Evolutionary conservation across 2,888 invertebrate genomes (phyloP), one percentile per base, ranked within the genome.

Genomic region (Stenoptilia bipunctidactyla): DNA sequence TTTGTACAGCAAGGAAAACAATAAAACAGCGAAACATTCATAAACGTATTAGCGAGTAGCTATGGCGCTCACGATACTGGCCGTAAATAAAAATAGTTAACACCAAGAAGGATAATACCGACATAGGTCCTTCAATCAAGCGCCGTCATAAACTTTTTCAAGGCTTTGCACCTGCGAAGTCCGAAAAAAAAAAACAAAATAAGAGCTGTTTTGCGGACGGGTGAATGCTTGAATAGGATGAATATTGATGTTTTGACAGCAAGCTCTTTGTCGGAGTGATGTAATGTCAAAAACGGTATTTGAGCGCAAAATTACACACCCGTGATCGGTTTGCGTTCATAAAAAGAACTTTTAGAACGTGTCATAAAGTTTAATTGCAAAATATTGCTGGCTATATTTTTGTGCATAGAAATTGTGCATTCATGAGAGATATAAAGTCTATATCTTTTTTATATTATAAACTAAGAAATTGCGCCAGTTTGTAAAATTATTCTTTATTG

Each of bases 221-320:
- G 51, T 49, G 30, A 30, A 20, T 8, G 20, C 20, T 20, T 20
- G 6, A 30, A 30, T 30, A 30, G 30, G 30, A 9, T 51, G 59
- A 61, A 62, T 56, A 57, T 56, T 53, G 42, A 52, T 80, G 69
- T 80, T 80, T 80, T 80, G 80, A 80, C 82, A 79, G 73, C 73
- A 76, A 72, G 13, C 14, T 14, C 14, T 34, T 14, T 14, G 34
- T 30, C 12, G 12, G 9, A 8, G 3, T 30, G 12, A n/a, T 30
- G 30, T 30, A n/a, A 30, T n/a, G 30, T 30, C 10, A 30, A 30
- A 8, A n/a, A 20, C 10, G n/a, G 6, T 30, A 30, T 30, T n/a
- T 30, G 9, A 12, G 12, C 30, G 30, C 6, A 10, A 30, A 30
- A 30, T 30, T 25, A 25, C 25, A 25, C n/a, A 25, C 25, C 25